Base-by-base conservation (phyloP, 2,888 invertebrate genomes). In the Dryobotodes eremita region DNA sequence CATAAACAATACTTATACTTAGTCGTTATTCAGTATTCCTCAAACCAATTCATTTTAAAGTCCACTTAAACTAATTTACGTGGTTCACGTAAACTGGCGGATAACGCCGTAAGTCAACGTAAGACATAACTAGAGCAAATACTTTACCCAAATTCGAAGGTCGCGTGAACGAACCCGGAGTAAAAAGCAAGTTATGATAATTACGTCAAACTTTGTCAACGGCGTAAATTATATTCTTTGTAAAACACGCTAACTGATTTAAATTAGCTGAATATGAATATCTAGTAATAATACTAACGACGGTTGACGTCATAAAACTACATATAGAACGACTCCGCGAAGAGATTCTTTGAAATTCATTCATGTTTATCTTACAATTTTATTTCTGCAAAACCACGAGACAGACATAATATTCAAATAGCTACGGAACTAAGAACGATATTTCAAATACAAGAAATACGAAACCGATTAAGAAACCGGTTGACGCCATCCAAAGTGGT, bases 401-500 rank as follows among this genome's bases (percentile, higher is more conserved):
- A 59, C 80, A 31, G 53, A 53, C 31, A 17, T 55, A n/a, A 65
- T 62, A 71, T 74, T 26, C 6, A 70, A 76, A 71, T 70, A 71
- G n/a, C 50, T 36, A 53, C 42, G 15, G n/a, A 53, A 31, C 69
- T 65, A 59, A 66, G 48, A 36, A n/a, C 36, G 62, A 75, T 78
- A 76, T 73, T 77, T 80, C 59, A 64, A 87, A 77, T 31, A 80
- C 46, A 77, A 69, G 42, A 64, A 74, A 73, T 75, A 76, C 73
- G 70, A 79, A 77, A n/a, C 69, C 74, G 86, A 87, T 89, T 86
- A 86, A 89, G 80, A 88, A 91, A 92, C 88, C 86, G 89, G 90
- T 90, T 85, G 84, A 88, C 86, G 83, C 86, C 86, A 84, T 86
- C 86, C 79, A 81, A 90, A 89, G 88, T 88, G 89, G 88, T 89